Evolutionary conservation across 2,113 vertebrate species (phyloP), one percentile per base, ranked within the genome.

Genomic region (Ammodytes marinus): DNA sequence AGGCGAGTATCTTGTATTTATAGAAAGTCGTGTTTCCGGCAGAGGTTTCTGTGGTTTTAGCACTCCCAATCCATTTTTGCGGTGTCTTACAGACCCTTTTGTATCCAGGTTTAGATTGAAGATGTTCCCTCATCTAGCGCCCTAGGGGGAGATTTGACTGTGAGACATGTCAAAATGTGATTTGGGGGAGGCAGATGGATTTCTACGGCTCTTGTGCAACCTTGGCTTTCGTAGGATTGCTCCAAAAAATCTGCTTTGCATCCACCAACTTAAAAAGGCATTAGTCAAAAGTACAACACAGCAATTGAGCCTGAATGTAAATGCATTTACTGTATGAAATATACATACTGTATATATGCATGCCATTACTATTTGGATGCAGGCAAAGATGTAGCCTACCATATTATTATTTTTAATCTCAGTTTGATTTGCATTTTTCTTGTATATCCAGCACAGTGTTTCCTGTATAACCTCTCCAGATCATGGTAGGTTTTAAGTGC

Each of bases 1-100:
- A 95, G 86, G 90, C 88, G 88, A 93, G 91, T 88, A 84, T 88
- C 91, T 89, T 79, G 85, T 95, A 95, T 95, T 95, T 95, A 94
- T 95, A 95, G 94, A 90, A 92, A 94, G 93, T 94, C 94, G 93
- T 95, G 93, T 95, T 96, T 96, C 95, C 94, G 95, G 95, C 92
- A 94, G 91, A 94, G 93, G 94, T 95, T 95, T 94, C 93, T 91
- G 91, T 88, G 90, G 80, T 94, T 90, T 90, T 92, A 89, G 90
- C 88, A 90, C 91, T 92, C 91, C 84, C 92, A 94, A 95, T 95
- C 93, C 94, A 77, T 94, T 93, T 93, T 88, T 92, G 92, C 89
- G 90, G 88, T 94, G 85, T 93, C 92, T 95, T 93, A 90, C 86
- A 86, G 90, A 90, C 84, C 86, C 82, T 75, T 91, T 94, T 95